Base-by-base conservation (phyloP, 2,888 invertebrate species). In the Oscheius sp. region DNA sequence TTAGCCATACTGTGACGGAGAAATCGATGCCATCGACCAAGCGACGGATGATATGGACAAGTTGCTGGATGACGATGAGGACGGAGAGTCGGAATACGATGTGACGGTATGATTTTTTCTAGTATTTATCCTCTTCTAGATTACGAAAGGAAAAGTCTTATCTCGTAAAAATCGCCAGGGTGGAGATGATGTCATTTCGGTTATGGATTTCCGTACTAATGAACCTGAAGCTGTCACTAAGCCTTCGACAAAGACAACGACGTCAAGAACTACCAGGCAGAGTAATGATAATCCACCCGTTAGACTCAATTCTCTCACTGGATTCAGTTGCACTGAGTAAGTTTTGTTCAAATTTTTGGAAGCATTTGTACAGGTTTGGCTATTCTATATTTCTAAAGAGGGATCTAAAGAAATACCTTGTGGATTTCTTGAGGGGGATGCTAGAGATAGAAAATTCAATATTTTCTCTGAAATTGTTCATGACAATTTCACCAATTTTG, bases 41-140 rank as follows among this genome's bases (percentile, higher is more conserved):
- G 67, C 67, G 9, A 59, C 67, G 2, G 67, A 67, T 45, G 67
- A 67, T 38, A 57, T 67, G 67, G 67, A 67, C 50, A 67, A 67
- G 41, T 33, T 67, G 8, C 41, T 67, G 14, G 67, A 64, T 14
- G 64, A 67, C 6, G 67, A 67, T 9, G 67, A 67, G n/a, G 47
- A 47, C 20, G 17, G 9, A n/a, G 67, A 67, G 41, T 51, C 51
- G 1, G 62, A 62, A 24, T 47, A 26, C 45, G 45, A 38, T 22
- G 66, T 66, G 24, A 66, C 66, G 54, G 66, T 66, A 44, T 12
- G 45, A 26, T 2, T 36, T 17, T 17, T 9, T 17, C 17, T 56
- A 12, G 17, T 28, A 2, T 32, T 45, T 6, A 50, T 20, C 8
- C n/a, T 12, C 24, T 36, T 57, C 44, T 38, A 61, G 62, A 33